Evolutionary conservation across 2,888 invertebrate genomes (phyloP).

Genomic region (Ophraella communa): DNA sequence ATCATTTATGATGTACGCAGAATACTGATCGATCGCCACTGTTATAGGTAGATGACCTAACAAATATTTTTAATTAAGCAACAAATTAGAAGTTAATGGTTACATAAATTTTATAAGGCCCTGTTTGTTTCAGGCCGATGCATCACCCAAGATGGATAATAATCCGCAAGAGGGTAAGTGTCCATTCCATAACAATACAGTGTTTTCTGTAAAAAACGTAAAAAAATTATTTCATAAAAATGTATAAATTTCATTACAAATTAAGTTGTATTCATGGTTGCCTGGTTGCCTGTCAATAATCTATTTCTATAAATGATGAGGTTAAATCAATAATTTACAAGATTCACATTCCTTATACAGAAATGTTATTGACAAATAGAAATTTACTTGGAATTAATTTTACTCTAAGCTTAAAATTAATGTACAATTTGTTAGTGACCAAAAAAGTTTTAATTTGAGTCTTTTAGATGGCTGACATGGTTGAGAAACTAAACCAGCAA

Average conservation of each 20-base stretch:
- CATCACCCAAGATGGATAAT: slow-evolving; percentile 2
- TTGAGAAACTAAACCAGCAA: slow-evolving; percentile 44
- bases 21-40: neutral
- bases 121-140: slow-evolving; percentile 8
- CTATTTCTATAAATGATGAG: no score
- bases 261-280: neutral
- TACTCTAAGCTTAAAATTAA: neutral
- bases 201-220: no score
- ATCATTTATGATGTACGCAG: neutral
- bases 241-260: no score
- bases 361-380: neutral
- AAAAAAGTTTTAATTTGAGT: neutral
- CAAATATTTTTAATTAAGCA: neutral
- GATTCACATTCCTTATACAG: neutral
- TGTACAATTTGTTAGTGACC: neutral
- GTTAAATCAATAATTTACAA: neutral
- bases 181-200: no score
- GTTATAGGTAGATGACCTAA: neutral
- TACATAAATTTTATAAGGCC: no score
- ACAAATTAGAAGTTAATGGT: neutral
- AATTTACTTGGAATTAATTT: neutral
- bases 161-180: slow-evolving; percentile 1
- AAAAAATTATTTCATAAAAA: no score
- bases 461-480: slow-evolving; percentile 47
- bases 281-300: neutral